A percentile compares a stretch with the other conserved stretches of the same genome.
phyloP scores from a whole-genome alignment of 2,113 vertebrate species.

The Aspiorhynchus laticeps region DNA sequence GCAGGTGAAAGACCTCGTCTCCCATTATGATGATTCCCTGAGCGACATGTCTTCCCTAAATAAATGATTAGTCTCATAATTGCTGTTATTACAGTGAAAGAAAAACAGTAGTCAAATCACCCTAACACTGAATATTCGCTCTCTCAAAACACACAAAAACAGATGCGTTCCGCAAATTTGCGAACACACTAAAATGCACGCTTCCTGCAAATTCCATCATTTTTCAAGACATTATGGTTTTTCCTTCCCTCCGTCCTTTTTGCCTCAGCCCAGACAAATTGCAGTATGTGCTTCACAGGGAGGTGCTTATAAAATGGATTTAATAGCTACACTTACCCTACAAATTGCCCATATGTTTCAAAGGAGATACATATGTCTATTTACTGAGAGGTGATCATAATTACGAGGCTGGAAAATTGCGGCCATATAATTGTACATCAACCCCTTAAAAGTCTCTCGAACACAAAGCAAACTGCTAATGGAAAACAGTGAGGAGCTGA shows the following conservation, averaged over 20 bases:
- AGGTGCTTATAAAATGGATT: constrained; percentile 68
- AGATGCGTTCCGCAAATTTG: constrained; percentile 34
- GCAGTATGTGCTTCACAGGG: constrained; percentile 51
- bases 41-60: constrained; percentile 43
- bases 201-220: constrained; percentile 55
- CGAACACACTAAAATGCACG: constrained; percentile 30
- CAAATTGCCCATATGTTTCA: constrained; percentile 69
- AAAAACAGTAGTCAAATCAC: constrained; percentile 49
- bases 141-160: constrained; percentile 37
- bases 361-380: constrained; percentile 71
- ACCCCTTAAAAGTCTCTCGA: constrained; percentile 63
- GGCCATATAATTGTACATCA: constrained; percentile 68
- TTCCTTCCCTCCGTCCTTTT: constrained; percentile 42
- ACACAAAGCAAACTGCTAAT: constrained; percentile 55
- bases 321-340: constrained; percentile 72
- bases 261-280: constrained; percentile 52
- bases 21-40: constrained; percentile 19
- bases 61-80: constrained; percentile 59
- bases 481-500: constrained; percentile 53
- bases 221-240: constrained; percentile 57
- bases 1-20: constrained; percentile 5
- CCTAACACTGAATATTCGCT: constrained; percentile 34
- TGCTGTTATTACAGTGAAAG: constrained; percentile 40
- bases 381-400: constrained; percentile 66
- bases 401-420: constrained; percentile 67